A percentile compares a stretch with the other conserved stretches of the same genome.
These are phyloP conservation scores for Anastrepha ludens DNA, from an alignment of 1,140 invertebrate species.

Conservation along the genomic window DNA sequence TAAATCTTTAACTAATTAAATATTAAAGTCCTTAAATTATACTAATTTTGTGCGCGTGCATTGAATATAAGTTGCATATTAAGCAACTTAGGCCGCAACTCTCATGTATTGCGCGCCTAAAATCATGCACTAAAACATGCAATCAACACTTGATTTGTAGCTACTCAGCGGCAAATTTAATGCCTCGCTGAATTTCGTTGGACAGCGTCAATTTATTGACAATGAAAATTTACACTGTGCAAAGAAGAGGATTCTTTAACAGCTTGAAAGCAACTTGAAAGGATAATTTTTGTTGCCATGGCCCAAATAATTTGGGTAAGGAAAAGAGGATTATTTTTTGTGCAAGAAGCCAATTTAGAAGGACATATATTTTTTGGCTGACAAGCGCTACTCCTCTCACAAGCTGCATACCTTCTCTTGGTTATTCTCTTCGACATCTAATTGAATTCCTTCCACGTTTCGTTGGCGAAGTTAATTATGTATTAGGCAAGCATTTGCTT, in stretches of 20 bases:
- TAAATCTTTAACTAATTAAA: constrained; percentile 23
- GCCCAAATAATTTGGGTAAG: neutral
- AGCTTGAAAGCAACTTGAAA: neutral
- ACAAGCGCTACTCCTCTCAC: neutral
- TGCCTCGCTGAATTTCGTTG: neutral
- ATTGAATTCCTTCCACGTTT: neutral
- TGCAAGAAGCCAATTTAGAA: neutral
- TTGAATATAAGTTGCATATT: neutral
- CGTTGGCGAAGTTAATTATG: neutral
- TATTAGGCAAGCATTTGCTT: neutral
- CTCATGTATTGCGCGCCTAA: neutral
- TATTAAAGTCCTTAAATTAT: neutral
- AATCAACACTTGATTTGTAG: neutral
- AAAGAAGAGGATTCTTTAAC: neutral
- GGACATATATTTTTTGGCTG: neutral
- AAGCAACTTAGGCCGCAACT: neutral
- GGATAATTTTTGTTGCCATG: neutral
- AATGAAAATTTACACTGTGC: neutral
- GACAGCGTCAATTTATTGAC: neutral
- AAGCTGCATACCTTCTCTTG: neutral
- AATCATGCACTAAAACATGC: neutral
- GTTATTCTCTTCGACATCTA: neutral
- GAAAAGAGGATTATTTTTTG: neutral
- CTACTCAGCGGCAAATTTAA: neutral
- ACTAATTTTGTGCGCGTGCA: neutral